A percentile compares a stretch with the other conserved stretches of the same genome.
These are phyloP conservation scores for Lithophane socia DNA, from an alignment of 2,888 invertebrate species.

Conservation along the genomic window DNA sequence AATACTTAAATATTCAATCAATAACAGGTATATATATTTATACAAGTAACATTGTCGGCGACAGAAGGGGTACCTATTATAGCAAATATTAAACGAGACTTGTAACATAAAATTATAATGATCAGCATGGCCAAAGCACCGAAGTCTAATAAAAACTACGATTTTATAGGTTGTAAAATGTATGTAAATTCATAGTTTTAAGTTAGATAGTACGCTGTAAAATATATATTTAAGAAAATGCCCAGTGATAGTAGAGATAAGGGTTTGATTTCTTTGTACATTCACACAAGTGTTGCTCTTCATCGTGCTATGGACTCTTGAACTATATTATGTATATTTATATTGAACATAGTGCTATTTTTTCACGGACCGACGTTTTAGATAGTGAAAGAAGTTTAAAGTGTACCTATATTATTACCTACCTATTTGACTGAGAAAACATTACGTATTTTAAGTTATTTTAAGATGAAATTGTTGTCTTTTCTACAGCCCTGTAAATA, in stretches of 20 bases:
- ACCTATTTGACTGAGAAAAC: conserved; percentile 85
- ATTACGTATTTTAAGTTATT: conserved; percentile 86
- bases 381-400: conserved; percentile 74
- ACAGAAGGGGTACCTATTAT: conserved; percentile 34
- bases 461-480: conserved; percentile 86
- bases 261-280: conserved; percentile 77
- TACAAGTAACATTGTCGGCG: conserved; percentile 53
- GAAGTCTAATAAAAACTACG: conserved; percentile 83
- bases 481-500: conserved; percentile 89
- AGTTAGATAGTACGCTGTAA: conserved; percentile 70
- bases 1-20: conserved; percentile 26
- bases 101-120: conserved; percentile 73
- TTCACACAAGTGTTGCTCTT: conserved; percentile 75
- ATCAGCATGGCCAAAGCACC: conserved; percentile 88
- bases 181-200: conserved; percentile 80
- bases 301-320: conserved; percentile 82
- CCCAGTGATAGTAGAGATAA: conserved; percentile 90
- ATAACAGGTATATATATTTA: conserved; percentile 46
- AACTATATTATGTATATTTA: conserved; percentile 78
- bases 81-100: conserved; percentile 57
- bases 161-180: conserved; percentile 85
- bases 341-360: conserved; percentile 82
- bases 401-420: conserved; percentile 76
- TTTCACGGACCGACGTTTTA: conserved; percentile 82
- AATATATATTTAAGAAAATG: conserved; percentile 83